phyloP scores from a whole-genome alignment of 1,140 invertebrate genomes.

The Leptonema lineaticorne region DNA sequence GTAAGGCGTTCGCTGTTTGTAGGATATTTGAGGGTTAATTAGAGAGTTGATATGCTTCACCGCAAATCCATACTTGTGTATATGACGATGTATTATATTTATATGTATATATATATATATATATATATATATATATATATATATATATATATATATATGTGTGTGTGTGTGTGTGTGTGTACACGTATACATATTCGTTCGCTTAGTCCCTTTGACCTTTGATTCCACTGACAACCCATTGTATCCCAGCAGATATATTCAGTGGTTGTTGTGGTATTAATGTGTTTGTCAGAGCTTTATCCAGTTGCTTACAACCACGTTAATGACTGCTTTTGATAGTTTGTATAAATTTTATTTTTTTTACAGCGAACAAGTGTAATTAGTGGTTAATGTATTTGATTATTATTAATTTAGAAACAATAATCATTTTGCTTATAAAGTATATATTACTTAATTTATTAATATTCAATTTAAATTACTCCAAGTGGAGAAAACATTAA shows the following conservation, averaged over 20 bases:
- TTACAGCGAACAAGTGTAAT: too few species aligned
- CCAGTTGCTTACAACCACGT: slow-evolving; percentile 3
- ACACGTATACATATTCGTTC: neutral
- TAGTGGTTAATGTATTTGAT: too few species aligned
- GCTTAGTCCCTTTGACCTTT: slow-evolving; percentile 24
- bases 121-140: neutral
- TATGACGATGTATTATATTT: too few species aligned
- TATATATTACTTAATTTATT: too few species aligned
- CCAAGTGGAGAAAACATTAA: too few species aligned
- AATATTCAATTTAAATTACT: too few species aligned
- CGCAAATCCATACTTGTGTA: slow-evolving; percentile 11
- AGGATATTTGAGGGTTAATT: slow-evolving; percentile 23
- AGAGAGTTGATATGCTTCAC: slow-evolving; percentile 9
- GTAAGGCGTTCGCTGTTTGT: slow-evolving; percentile 2
- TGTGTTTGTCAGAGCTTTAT: slow-evolving; percentile 5
- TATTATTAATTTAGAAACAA: too few species aligned
- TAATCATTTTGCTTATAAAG: too few species aligned
- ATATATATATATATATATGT: neutral
- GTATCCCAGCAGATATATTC: neutral
- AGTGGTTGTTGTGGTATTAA: neutral
- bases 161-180: neutral
- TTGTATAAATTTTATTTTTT: too few species aligned
- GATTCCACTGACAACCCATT: slow-evolving; percentile 31
- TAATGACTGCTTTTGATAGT: too few species aligned
- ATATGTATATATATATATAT: too few species aligned